Conservation (phyloP, 2,888 invertebrate species). For the Caenorhabditis sp. region DNA sequence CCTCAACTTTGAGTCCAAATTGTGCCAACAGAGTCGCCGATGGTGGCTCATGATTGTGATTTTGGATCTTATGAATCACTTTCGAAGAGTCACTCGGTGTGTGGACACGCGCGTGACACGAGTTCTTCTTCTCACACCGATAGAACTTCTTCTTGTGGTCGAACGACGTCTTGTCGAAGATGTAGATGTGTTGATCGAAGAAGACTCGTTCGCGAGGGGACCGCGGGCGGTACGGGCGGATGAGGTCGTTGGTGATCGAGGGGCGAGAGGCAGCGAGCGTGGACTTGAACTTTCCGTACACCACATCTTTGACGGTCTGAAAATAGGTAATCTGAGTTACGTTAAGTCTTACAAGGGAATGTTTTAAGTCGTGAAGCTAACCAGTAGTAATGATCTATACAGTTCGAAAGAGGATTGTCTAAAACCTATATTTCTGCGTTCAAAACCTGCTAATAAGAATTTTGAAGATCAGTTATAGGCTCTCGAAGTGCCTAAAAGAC, state of each 20-base stretch:
- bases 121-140: slow-evolving; percentile 39
- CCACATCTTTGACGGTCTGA: slow-evolving; percentile 50
- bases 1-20: slow-evolving; percentile 9
- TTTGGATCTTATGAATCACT: slow-evolving; percentile 34
- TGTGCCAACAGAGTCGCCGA: neutral
- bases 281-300: slow-evolving; percentile 39
- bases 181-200: slow-evolving; percentile 24
- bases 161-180: slow-evolving; percentile 43
- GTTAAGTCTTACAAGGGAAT: no score
- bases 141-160: slow-evolving; percentile 52
- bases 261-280: no score
- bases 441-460: no score
- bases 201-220: slow-evolving; percentile 26
- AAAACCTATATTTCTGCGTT: no score
- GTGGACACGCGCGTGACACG: slow-evolving; percentile 43
- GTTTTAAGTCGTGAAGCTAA: no score
- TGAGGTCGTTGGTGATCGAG: neutral
- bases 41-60: slow-evolving; percentile 33
- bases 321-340: no score
- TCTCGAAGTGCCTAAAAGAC: no score
- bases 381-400: no score
- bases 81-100: slow-evolving; percentile 23
- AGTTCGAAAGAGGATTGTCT: no score
- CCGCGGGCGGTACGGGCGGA: slow-evolving; percentile 33
- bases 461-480: no score